These are phyloP conservation scores for Acanthacorydalis orientalis DNA, from an alignment of 2,888 invertebrate genomes.

Conservation along the genomic window DNA sequence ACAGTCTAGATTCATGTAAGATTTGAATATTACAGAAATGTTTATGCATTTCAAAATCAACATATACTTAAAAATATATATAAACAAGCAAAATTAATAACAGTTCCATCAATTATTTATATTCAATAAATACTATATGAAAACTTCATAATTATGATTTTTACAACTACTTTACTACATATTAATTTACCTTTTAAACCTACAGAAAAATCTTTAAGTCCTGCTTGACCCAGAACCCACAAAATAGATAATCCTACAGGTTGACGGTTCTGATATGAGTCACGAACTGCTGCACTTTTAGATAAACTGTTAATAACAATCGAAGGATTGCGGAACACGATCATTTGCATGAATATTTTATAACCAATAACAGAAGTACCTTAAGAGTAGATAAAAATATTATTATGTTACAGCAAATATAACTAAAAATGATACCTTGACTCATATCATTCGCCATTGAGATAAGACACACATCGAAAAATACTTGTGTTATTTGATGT, in stretches of 20 bases:
- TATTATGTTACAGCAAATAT: not conserved
- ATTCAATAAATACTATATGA: too few relatives aligned
- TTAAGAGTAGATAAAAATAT: constrained; percentile 12
- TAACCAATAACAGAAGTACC: constrained; percentile 45
- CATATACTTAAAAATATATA: too few relatives aligned
- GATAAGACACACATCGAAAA: constrained; percentile 52
- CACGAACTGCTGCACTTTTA: constrained; percentile 44
- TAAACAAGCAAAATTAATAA: too few relatives aligned
- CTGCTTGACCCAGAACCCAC: constrained; percentile 64
- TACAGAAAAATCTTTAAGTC: constrained; percentile 40
- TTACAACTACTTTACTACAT: too few relatives aligned
- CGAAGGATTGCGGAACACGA: constrained; percentile 47
- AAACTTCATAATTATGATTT: too few relatives aligned
- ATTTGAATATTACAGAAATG: not conserved
- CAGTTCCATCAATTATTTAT: too few relatives aligned
- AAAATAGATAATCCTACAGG: constrained; percentile 53
- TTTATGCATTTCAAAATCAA: too few relatives aligned
- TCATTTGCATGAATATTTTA: constrained; percentile 51
- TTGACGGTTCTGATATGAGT: constrained; percentile 62
- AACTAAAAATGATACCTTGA: constrained; percentile 30
- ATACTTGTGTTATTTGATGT: constrained; percentile 42
- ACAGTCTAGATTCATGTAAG: too few relatives aligned
- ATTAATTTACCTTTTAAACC: constrained; percentile 52
- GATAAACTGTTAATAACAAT: constrained; percentile 40
- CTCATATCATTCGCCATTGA: constrained; percentile 56